Conservation (phyloP, 2,888 invertebrate species). For the Gisinianus flammeolus region DNA sequence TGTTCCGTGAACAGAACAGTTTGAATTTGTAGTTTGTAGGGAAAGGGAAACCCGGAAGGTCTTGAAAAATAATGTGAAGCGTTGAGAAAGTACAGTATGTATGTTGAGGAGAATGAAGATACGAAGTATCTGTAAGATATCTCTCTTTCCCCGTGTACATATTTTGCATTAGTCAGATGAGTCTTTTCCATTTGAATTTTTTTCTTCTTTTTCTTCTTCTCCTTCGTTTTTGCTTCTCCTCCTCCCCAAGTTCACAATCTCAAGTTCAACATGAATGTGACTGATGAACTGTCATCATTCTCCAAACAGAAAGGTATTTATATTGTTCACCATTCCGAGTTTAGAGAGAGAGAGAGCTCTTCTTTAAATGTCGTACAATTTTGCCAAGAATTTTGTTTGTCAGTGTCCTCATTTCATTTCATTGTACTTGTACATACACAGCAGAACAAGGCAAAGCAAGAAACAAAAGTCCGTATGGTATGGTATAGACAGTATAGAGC, state of each 20-base stretch:
- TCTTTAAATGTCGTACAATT: background rate
- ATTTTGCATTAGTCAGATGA: slow-evolving; percentile 30
- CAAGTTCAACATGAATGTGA: background rate
- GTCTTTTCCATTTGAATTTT: slow-evolving; percentile 3
- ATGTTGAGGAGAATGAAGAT: background rate
- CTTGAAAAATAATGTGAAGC: background rate
- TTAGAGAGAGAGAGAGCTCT: background rate
- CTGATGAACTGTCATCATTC: slow-evolving; percentile 19
- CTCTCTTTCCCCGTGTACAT: too few species aligned
- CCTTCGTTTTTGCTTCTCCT: background rate
- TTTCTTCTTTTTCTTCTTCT: background rate
- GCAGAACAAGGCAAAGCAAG: background rate
- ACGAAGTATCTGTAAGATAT: background rate
- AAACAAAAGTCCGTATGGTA: too few species aligned
- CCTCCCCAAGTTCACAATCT: slow-evolving; percentile 10
- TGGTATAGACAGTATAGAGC: too few species aligned
- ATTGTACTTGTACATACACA: background rate
- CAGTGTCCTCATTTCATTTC: background rate
- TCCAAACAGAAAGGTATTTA: background rate
- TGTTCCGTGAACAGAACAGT: too few species aligned
- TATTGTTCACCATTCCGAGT: slow-evolving; percentile 9
- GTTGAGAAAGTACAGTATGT: too few species aligned
- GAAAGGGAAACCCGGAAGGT: background rate
- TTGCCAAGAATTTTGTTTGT: background rate
- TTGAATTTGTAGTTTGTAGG: background rate